Percentiles rank a stretch among this genome's conserved stretches.
These are phyloP conservation scores for Leptopilina clavipes DNA, from an alignment of 1,140 invertebrate genomes.

Conservation along the genomic window DNA sequence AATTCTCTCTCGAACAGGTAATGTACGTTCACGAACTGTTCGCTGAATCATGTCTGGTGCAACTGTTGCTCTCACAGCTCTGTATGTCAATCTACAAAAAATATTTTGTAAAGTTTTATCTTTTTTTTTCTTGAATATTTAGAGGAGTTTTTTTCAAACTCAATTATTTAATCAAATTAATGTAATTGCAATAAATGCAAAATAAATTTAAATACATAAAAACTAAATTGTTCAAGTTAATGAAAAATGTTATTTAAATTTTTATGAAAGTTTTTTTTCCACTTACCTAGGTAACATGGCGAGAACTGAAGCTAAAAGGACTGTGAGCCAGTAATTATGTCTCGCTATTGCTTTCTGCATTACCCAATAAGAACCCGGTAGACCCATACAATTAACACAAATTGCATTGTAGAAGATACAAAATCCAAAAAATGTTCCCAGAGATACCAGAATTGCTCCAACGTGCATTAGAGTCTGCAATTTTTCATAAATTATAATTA, in stretches of 20 bases:
- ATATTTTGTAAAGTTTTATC: slow-evolving; percentile 15
- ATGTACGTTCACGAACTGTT: slow-evolving; percentile 52
- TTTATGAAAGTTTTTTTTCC: slow-evolving; percentile 28
- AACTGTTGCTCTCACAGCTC: slow-evolving; percentile 62
- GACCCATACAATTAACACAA: slow-evolving; percentile 85
- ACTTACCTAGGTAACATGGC: slow-evolving; percentile 90
- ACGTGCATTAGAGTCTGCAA: slow-evolving; percentile 92
- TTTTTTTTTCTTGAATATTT: no score
- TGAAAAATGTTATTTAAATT: no score
- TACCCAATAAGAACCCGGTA: slow-evolving; percentile 91
- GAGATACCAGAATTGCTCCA: slow-evolving; percentile 84
- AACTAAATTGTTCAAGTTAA: no score
- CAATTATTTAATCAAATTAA: not conserved
- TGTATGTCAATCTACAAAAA: slow-evolving; percentile 64
- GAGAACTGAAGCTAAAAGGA: slow-evolving; percentile 84
- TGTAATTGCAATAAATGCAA: no score
- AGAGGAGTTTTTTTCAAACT: slow-evolving; percentile 26
- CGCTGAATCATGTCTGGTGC: slow-evolving; percentile 67
- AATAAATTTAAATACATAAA: no score
- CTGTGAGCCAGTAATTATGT: slow-evolving; percentile 86
- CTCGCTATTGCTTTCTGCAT: slow-evolving; percentile 85
- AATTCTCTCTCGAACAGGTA: slow-evolving; percentile 61
- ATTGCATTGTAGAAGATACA: slow-evolving; percentile 88
- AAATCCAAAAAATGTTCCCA: slow-evolving; percentile 89
- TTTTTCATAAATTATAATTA: slow-evolving; percentile 33